Evolutionary conservation across 2,888 invertebrate genomes (phyloP).

Genomic region (Aethes cnicana): DNA sequence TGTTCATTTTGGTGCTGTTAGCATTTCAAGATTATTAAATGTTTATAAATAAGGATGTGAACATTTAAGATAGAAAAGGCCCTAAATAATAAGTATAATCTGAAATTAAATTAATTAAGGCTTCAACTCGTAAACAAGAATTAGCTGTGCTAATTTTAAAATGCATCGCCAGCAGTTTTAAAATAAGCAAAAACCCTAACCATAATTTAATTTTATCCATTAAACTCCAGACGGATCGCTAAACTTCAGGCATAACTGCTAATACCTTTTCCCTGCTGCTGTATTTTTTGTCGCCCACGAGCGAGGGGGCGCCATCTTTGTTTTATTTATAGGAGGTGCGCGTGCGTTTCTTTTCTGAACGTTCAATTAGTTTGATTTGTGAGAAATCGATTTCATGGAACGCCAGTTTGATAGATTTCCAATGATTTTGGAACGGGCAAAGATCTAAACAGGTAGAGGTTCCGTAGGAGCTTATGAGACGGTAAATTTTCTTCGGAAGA

Average conservation of each 20-base stretch:
- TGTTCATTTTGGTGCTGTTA: no score
- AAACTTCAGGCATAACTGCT: conserved; percentile 48
- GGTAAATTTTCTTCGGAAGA: no score
- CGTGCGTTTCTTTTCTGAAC: conserved; percentile 49
- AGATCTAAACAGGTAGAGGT: no score
- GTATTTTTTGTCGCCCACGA: conserved; percentile 50
- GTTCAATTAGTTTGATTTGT: conserved; percentile 76
- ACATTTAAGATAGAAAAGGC: no score
- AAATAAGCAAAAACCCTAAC: neutral
- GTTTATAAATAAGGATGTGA: no score
- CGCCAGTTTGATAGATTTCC: conserved; percentile 32
- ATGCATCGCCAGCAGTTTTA: neutral
- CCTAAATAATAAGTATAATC: no score
- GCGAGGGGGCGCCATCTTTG: conserved; percentile 59
- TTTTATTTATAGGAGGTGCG: conserved; percentile 62
- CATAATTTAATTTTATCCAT: conserved; percentile 3
- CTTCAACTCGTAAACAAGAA: no score
- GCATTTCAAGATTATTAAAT: no score
- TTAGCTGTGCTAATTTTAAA: neutral
- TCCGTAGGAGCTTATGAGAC: no score
- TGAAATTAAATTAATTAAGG: no score
- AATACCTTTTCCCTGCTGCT: conserved; percentile 41
- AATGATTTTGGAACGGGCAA: conserved; percentile 15
- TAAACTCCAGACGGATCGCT: conserved; percentile 34
- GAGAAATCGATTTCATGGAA: conserved; percentile 59